A percentile compares a stretch with the other conserved stretches of the same genome.
phyloP scores from a whole-genome alignment of 2,888 invertebrate genomes.

The Ischnus inquisitorius region DNA sequence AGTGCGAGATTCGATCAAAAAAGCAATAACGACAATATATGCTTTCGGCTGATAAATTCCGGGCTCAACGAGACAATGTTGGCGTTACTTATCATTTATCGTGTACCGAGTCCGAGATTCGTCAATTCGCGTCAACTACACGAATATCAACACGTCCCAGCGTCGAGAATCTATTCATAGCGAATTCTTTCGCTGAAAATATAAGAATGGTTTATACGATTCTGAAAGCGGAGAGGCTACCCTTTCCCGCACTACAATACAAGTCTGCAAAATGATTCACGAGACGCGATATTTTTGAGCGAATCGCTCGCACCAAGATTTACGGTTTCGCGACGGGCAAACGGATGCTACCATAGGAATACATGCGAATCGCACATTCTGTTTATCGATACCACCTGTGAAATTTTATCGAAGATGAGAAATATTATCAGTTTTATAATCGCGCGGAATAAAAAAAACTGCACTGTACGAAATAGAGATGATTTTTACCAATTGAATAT shows the following conservation, averaged over 20 bases:
- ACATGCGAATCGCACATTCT: no score
- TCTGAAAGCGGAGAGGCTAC: neutral
- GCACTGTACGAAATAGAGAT: no score
- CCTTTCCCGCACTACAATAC: constrained; percentile 16
- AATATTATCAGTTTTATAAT: no score
- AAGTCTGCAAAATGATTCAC: constrained; percentile 21
- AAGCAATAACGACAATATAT: no score
- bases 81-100: constrained; percentile 18
- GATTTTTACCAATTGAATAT: no score
- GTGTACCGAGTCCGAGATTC: neutral
- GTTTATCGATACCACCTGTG: no score
- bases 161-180: constrained; percentile 6
- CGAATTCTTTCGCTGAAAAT: neutral
- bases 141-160: neutral
- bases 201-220: constrained; percentile 6
- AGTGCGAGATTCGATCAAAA: no score
- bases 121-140: constrained; percentile 6
- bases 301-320: constrained; percentile 14
- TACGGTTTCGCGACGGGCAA: constrained; percentile 6
- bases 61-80: constrained; percentile 19
- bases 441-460: no score
- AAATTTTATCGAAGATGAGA: no score
- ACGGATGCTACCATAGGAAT: no score
- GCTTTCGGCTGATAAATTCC: constrained; percentile 1
- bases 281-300: constrained; percentile 12